Base-by-base conservation (phyloP, 2,113 vertebrate species). In the Anas platyrhynchos region DNA sequence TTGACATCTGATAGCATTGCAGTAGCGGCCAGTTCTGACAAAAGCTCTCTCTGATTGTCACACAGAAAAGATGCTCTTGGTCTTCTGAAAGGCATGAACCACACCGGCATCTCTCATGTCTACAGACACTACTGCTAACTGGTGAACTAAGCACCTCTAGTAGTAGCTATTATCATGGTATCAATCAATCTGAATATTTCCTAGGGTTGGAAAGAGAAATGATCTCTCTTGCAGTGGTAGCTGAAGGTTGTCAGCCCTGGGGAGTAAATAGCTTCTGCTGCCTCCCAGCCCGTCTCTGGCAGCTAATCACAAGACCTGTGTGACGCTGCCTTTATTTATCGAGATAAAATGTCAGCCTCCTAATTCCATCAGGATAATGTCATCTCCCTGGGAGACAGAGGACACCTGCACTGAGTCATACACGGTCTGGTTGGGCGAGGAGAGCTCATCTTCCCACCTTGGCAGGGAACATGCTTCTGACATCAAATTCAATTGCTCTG, bases 331-430 rank as follows among this genome's bases (percentile, higher is more conserved):
- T 91, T 82, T 86, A 74, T 91, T 93, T 96, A 65, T 50, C 2
- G 9, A 76, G 68, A 52, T 15, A 80, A n/a, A 86, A 32, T 74
- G 59, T 90, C 85, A 93, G 34, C 26, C 25, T 93, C 72, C 59
- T 94, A 91, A 96, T 94, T 95, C 52, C 54, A 58, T 76, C 88
- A 91, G 82, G 66, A 85, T 78, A 89, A 93, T 85, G 50, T 59
- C 4, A 78, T 91, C 89, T 95, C 73, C 83, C 83, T 82, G 34
- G 76, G 80, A 93, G 79, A 91, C 17, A 2, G 68, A 73, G 29
- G 83, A 43, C 76, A 83, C 74, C 71, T 89, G 63, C 81, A 71
- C 59, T 71, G 91, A 92, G 71, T 94, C 80, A 91, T 92, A 62
- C 68, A 73, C 80, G 90, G 66, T 80, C 86, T 4, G 7, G 11